A percentile compares a stretch with the other conserved stretches of the same genome.
phyloP scores from a whole-genome alignment of 2,797 vertebrate genomes.

The Sebastes itinus region DNA sequence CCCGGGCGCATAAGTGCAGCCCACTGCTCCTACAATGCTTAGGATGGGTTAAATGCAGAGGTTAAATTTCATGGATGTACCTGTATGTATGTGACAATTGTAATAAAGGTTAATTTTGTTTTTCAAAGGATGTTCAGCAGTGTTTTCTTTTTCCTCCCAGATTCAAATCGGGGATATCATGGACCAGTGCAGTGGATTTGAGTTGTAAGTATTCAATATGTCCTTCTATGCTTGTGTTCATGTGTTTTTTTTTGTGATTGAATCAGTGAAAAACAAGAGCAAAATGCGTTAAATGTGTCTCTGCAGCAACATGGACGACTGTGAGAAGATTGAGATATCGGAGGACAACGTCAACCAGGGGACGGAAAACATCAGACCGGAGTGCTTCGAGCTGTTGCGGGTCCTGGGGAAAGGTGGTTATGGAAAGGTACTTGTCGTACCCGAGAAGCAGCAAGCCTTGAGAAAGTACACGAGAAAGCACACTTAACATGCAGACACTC shows the following conservation, averaged over 20 bases:
- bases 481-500: not conserved
- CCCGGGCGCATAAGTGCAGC: too few species aligned
- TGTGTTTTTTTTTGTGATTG: not conserved
- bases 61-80: too few species aligned
- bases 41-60: too few species aligned
- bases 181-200: slow-evolving; percentile 97
- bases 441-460: not conserved
- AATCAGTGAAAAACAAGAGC: not conserved
- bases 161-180: slow-evolving; percentile 93
- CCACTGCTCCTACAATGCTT: too few species aligned
- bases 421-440: slow-evolving; percentile 88
- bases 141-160: slow-evolving; percentile 70
- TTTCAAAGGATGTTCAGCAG: too few species aligned
- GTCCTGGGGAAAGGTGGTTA: slow-evolving; percentile 98
- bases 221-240: not conserved
- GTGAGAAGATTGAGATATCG: slow-evolving; percentile 98
- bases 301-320: slow-evolving; percentile 95
- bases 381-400: slow-evolving; percentile 95
- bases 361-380: slow-evolving; percentile 95
- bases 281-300: slow-evolving; percentile 4
- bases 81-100: too few species aligned
- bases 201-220: slow-evolving; percentile 89
- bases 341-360: slow-evolving; percentile 98
- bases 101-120: too few species aligned
- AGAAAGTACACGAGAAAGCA: not conserved